Conservation (phyloP, 2,113 vertebrate genomes). For the Cyanoliseus patagonus region DNA sequence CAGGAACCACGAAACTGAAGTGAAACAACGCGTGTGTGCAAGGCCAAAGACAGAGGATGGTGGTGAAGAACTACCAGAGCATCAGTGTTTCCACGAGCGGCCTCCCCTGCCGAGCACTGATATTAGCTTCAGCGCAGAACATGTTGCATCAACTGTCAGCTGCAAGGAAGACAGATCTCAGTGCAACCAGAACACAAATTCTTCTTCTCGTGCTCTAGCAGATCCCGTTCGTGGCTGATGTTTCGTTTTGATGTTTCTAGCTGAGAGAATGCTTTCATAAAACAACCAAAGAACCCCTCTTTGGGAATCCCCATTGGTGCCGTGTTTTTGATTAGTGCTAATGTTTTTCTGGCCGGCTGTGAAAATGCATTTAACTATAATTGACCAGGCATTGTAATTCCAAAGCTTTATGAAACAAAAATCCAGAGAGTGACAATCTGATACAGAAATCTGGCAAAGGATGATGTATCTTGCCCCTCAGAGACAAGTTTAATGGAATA, state of each 20-base stretch:
- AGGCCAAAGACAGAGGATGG: neutral
- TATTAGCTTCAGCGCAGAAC: neutral
- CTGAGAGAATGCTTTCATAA: constrained; percentile 49
- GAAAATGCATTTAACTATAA: constrained; percentile 74
- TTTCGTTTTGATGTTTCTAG: constrained; percentile 46
- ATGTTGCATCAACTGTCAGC: neutral
- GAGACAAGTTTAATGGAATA: constrained; percentile 59
- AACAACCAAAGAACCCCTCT: constrained; percentile 10
- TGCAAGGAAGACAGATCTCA: neutral
- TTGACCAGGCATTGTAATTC: constrained; percentile 70
- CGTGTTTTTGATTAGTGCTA: constrained; percentile 71
- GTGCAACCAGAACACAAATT: neutral
- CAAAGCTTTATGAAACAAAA: constrained; percentile 62
- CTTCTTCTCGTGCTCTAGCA: neutral
- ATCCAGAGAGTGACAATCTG: constrained; percentile 62
- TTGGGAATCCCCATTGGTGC: constrained; percentile 51
- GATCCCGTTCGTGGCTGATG: neutral
- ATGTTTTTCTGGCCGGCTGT: constrained; percentile 70
- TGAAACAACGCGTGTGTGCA: rapidly evolving
- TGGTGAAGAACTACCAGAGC: neutral
- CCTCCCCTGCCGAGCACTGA: neutral
- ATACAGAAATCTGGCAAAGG: constrained; percentile 56
- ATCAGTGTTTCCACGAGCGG: neutral
- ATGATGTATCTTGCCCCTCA: constrained; percentile 41
- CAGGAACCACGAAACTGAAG: neutral